Evolutionary conservation across 2,113 vertebrate species (phyloP), one percentile per base, ranked within the genome.

Genomic region (Megatriorchis doriae): DNA sequence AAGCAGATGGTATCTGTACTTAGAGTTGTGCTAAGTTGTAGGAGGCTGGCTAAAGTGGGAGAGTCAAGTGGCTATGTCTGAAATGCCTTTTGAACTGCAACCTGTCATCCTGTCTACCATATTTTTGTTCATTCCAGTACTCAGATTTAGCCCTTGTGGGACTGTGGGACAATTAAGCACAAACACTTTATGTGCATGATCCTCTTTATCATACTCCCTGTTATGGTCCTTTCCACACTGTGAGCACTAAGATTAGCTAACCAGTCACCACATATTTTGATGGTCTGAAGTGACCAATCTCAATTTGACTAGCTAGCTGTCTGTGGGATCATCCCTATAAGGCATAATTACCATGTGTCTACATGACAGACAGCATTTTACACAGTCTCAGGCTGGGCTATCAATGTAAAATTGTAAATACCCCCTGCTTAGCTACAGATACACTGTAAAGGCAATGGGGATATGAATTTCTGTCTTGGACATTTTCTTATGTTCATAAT

Each of bases 1-100:
- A 17, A 58, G 5, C 6, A 25, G 26, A 14, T 0, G 0, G 4
- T 50, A 20, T 20, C 13, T 34, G 3, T 42, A 50, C n/a, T 75
- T 50, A 56, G 16, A 43, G 10, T 81, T 74, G 14, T 58, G 16
- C 8, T 66, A 53, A 67, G 6, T 18, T 67, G 29, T 42, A 59
- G 20, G 22, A 75, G 67, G 11, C 4, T 59, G 13, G 9, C 11
- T 71, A 38, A 42, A 86, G 3, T 65, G 13, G 2, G 9, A 75
- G 1, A 72, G 17, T 47, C 32, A 72, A 31, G 8, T 52, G 23
- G 9, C 17, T 88, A 13, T 36, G 13, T 29, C 48, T 73, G 48
- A 88, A 93, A 88, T 77, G 13, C 4, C 27, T 83, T 91, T 62
- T 68, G n/a, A 92, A 75, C 21, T 34, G 43, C 65, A 71, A 82